A percentile compares a stretch with the other conserved stretches of the same genome.
These are phyloP conservation scores for Anguilla megastoma DNA, from an alignment of 2,797 vertebrate species.

Conservation along the genomic window DNA sequence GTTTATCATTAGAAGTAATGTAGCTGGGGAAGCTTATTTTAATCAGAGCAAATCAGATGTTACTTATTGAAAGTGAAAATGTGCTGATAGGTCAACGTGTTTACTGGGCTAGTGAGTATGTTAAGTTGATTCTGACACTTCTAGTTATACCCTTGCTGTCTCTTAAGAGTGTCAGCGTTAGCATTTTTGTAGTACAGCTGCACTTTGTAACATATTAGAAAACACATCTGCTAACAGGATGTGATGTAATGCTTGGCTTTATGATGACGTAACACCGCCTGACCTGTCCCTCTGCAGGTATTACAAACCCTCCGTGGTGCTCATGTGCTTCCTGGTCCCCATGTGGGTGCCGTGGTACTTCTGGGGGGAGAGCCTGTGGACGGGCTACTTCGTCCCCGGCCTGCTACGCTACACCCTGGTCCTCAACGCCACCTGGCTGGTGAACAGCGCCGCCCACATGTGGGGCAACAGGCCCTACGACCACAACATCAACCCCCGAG, in stretches of 20 bases:
- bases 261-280: not conserved
- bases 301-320: conserved; percentile 83
- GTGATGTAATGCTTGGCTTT: not conserved
- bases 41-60: not conserved
- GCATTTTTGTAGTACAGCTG: not conserved
- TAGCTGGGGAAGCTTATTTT: not conserved
- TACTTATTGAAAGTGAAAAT: not conserved
- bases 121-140: not conserved
- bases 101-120: not conserved
- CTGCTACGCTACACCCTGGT: conserved; percentile 83
- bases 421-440: conserved; percentile 91
- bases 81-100: not conserved
- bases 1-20: not conserved
- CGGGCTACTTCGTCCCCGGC: conserved; percentile 79
- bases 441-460: conserved; percentile 96
- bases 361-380: conserved; percentile 86
- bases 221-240: not conserved
- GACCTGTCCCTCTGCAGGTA: conserved; percentile 63
- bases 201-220: not conserved
- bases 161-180: not conserved
- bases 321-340: conserved; percentile 88
- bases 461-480: conserved; percentile 93
- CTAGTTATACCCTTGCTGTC: not conserved
- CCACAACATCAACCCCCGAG: conserved; percentile 84
- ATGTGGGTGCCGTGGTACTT: conserved; percentile 84